These are phyloP conservation scores for Volucella zonaria DNA, from an alignment of 2,888 invertebrate genomes.

Conservation along the genomic window DNA sequence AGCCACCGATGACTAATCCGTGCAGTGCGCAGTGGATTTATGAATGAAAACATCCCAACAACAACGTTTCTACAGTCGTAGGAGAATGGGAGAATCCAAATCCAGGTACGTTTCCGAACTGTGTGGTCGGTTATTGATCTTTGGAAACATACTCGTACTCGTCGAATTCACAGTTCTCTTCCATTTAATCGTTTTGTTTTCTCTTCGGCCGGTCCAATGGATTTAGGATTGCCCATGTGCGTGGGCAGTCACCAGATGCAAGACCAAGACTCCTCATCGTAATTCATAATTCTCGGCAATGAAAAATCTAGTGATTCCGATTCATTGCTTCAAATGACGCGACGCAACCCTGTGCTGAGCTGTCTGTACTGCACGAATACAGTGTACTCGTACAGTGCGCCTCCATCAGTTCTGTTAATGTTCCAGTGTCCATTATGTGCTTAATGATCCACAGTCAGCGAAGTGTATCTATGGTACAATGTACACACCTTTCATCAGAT, in stretches of 20 bases:
- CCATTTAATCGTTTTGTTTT: conserved; percentile 3
- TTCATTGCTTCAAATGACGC: conserved; percentile 56
- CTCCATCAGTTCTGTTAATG: conserved; percentile 57
- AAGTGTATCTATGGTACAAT: conserved; percentile 63
- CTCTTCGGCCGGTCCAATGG: conserved; percentile 11
- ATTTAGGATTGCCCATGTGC: conserved; percentile 68
- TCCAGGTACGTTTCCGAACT: conserved; percentile 70
- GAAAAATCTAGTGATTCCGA: conserved; percentile 70
- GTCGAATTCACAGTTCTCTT: conserved; percentile 12
- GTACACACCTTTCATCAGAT: conserved; percentile 73
- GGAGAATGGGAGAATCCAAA: conserved; percentile 68
- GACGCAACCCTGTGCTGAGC: not conserved
- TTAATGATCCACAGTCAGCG: conserved; percentile 71
- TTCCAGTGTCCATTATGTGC: conserved; percentile 73
- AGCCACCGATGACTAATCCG: conserved; percentile 67
- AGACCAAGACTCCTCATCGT: conserved; percentile 66
- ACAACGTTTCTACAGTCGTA: conserved; percentile 11
- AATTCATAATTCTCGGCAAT: conserved; percentile 74
- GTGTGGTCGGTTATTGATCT: conserved; percentile 74
- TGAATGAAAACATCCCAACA: conserved; percentile 64
- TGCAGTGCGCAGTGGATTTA: conserved; percentile 58
- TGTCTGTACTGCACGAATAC: too few species aligned
- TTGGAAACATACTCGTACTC: conserved; percentile 47
- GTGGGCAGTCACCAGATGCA: conserved; percentile 72
- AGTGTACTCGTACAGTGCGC: conserved; percentile 10